Conservation (phyloP, 1,140 invertebrate species). For the Drosophila eugracilis region DNA sequence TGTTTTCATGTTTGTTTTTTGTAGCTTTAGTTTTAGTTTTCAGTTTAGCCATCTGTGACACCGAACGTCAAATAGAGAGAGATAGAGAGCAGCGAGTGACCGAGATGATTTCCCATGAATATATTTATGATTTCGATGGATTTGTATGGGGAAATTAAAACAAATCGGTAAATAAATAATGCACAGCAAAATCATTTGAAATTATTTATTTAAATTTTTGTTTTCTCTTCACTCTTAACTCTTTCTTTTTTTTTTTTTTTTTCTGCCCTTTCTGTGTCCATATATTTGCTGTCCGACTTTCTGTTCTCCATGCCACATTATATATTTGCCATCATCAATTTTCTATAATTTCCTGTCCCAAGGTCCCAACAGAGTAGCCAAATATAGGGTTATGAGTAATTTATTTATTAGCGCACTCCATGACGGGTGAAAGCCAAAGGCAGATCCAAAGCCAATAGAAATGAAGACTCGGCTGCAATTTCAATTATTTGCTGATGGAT, state of each 20-base stretch:
- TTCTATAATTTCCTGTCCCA: slow-evolving; percentile 58
- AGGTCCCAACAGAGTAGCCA: slow-evolving; percentile 21
- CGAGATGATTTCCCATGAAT: slow-evolving; percentile 20
- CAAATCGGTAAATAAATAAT: slow-evolving; percentile 38
- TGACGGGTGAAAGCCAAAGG: slow-evolving; percentile 5
- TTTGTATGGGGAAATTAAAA: slow-evolving; percentile 33
- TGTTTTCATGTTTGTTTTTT: slow-evolving; percentile 52
- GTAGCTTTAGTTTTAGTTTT: slow-evolving; percentile 15
- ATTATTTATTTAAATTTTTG: slow-evolving; percentile 68
- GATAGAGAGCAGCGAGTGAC: slow-evolving; percentile 10
- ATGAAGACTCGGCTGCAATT: slow-evolving; percentile 37
- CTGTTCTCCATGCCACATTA: slow-evolving; percentile 15
- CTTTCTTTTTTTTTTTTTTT: no score
- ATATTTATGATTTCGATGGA: slow-evolving; percentile 49
- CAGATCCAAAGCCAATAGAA: slow-evolving; percentile 27
- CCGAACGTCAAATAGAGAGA: slow-evolving; percentile 8
- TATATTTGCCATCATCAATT: slow-evolving; percentile 64
- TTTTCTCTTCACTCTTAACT: not conserved
- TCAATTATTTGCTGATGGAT: slow-evolving; percentile 49
- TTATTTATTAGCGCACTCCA: slow-evolving; percentile 49
- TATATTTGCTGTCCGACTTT: slow-evolving; percentile 16
- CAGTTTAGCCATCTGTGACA: slow-evolving; percentile 26
- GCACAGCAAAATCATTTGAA: slow-evolving; percentile 47
- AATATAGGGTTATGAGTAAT: slow-evolving; percentile 30
- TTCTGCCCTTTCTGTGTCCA: slow-evolving; percentile 5